A percentile compares a stretch with the other conserved stretches of the same genome.
Evolutionary conservation across 1,140 invertebrate species (phyloP).

Genomic region (Drosophila bocqueti): DNA sequence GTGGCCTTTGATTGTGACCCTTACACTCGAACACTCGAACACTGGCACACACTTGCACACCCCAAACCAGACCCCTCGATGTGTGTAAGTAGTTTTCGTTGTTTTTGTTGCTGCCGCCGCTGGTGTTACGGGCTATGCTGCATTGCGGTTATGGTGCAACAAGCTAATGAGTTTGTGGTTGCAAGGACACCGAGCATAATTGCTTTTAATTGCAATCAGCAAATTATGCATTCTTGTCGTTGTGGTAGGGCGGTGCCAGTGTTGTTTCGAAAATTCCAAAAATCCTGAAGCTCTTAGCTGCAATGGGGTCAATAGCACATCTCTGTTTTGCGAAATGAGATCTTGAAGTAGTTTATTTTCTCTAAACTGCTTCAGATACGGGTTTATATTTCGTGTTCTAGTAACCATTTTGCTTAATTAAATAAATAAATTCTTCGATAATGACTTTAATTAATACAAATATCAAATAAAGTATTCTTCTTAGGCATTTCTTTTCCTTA

Average conservation of each 20-base stretch:
- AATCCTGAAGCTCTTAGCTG: background rate
- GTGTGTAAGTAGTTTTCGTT: slow-evolving; percentile 52
- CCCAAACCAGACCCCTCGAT: background rate
- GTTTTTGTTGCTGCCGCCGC: slow-evolving; percentile 25
- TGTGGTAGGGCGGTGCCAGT: slow-evolving; percentile 23
- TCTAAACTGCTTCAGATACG: background rate
- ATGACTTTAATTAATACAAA: background rate
- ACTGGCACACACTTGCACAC: background rate
- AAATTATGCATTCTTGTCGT: slow-evolving; percentile 75
- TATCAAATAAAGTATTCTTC: background rate
- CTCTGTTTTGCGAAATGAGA: background rate
- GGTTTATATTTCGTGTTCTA: background rate
- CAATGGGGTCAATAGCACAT: slow-evolving; percentile 1
- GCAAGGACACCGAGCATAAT: slow-evolving; percentile 73
- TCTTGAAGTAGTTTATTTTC: background rate
- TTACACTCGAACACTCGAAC: background rate
- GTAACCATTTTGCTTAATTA: background rate
- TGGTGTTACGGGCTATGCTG: slow-evolving; percentile 64
- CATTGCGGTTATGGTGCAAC: slow-evolving; percentile 77
- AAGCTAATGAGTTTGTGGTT: slow-evolving; percentile 82
- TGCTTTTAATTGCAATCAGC: slow-evolving; percentile 82
- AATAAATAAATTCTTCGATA: background rate
- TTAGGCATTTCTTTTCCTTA: background rate
- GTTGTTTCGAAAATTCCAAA: slow-evolving; percentile 9
- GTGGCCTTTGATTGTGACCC: slow-evolving; percentile 39